A percentile compares a stretch with the other conserved stretches of the same genome.
Conservation (phyloP, 2,797 vertebrate species). For the Macrochelys suwanniensis region DNA sequence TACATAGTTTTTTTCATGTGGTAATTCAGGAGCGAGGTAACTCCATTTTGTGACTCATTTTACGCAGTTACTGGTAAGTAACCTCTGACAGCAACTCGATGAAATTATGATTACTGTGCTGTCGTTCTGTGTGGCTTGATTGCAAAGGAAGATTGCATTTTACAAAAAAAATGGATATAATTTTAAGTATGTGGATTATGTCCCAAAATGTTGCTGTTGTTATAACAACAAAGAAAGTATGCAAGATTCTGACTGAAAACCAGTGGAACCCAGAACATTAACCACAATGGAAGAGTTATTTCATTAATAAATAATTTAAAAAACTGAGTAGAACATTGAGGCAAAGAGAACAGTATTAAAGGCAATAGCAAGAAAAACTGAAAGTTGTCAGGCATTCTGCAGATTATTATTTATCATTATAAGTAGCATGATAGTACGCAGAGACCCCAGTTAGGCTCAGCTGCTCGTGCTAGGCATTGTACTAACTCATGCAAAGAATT, state of each 20-base stretch:
- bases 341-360: not conserved
- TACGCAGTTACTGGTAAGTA: not conserved
- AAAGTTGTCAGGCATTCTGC: not conserved
- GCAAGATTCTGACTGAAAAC: not conserved
- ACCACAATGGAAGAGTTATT: not conserved
- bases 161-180: not conserved
- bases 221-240: too few relatives aligned
- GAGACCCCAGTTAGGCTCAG: not conserved
- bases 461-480: not conserved
- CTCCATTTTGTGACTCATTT: not conserved
- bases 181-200: not conserved
- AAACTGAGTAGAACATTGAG: not conserved
- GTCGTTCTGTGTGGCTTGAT: not conserved
- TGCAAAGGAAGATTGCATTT: constrained; percentile 22
- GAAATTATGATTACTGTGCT: not conserved
- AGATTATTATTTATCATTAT: not conserved
- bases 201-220: too few relatives aligned
- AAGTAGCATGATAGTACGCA: not conserved
- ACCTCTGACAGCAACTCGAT: not conserved
- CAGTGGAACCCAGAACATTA: not conserved
- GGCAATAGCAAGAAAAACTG: not conserved
- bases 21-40: not conserved
- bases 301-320: not conserved
- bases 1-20: not conserved
- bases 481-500: not conserved